These are phyloP conservation scores for Nyctereutes procyonoides DNA, from an alignment of 2,113 vertebrate species.

Conservation along the genomic window DNA sequence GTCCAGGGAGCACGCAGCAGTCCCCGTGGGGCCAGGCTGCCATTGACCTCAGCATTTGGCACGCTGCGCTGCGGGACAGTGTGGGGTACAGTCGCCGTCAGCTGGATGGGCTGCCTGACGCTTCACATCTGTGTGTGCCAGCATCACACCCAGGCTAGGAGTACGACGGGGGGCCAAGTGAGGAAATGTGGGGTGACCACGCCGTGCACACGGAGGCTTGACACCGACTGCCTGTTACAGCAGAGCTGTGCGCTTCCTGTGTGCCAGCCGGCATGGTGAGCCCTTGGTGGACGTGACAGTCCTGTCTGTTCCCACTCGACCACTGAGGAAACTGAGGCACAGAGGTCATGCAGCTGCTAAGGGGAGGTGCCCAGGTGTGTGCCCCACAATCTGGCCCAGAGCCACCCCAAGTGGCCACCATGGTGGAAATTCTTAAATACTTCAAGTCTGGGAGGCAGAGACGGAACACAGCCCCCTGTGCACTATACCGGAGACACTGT, in stretches of 20 bases:
- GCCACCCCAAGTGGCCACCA: accelerated
- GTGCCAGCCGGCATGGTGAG: background rate
- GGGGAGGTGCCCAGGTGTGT: background rate
- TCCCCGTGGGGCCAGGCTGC: background rate
- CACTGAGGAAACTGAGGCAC: background rate
- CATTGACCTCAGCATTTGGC: background rate
- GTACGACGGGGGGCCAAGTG: background rate
- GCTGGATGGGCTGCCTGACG: background rate
- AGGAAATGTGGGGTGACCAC: background rate
- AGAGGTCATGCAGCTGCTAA: accelerated
- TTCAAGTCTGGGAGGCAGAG: background rate
- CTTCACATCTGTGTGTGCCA: background rate
- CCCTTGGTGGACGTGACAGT: background rate
- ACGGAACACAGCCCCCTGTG: accelerated
- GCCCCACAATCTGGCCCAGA: background rate
- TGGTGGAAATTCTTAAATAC: accelerated
- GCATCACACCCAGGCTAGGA: background rate
- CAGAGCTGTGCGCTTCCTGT: background rate
- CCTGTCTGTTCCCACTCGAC: background rate
- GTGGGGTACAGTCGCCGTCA: background rate
- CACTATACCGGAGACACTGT: too few species aligned
- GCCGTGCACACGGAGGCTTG: background rate
- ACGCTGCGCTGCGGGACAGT: background rate
- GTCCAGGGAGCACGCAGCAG: background rate
- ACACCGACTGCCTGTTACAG: background rate